These are phyloP conservation scores for Nothoprocta pentlandii DNA, from an alignment of 2,113 vertebrate genomes.

Conservation along the genomic window DNA sequence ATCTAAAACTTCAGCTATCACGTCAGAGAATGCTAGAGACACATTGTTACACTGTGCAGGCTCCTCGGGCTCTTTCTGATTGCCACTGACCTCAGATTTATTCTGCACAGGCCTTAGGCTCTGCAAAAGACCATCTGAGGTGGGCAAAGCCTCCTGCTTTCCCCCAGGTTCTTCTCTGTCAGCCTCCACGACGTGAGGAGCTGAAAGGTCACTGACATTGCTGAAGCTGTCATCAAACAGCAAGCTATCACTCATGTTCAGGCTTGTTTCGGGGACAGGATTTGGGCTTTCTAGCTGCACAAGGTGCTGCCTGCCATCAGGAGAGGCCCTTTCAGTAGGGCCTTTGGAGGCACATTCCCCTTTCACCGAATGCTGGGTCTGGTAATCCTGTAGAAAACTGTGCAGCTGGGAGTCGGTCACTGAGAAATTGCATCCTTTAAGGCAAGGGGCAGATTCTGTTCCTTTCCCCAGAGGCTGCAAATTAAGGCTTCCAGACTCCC, in stretches of 20 bases:
- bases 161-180: constrained; percentile 41
- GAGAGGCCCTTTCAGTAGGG: constrained; percentile 1
- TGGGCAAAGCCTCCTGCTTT: constrained; percentile 18
- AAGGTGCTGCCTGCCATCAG: background rate
- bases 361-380: constrained; percentile 79
- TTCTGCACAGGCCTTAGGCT: background rate
- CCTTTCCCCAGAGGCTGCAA: background rate
- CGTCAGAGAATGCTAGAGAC: constrained; percentile 85
- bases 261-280: constrained; percentile 74
- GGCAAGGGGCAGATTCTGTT: constrained; percentile 30
- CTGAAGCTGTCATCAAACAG: constrained; percentile 92
- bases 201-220: constrained; percentile 72
- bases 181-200: constrained; percentile 54
- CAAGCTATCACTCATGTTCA: constrained; percentile 90
- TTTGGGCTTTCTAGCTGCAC: constrained; percentile 34
- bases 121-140: constrained; percentile 38
- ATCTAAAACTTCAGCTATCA: constrained; percentile 81
- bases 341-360: background rate
- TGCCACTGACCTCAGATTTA: background rate
- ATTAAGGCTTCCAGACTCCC: constrained; percentile 12
- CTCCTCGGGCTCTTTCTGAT: constrained; percentile 3
- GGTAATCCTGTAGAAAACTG: constrained; percentile 86
- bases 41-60: constrained; percentile 19
- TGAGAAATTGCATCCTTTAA: constrained; percentile 82
- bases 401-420: constrained; percentile 92